A percentile compares a stretch with the other conserved stretches of the same genome.
These are phyloP conservation scores for Condylostylus longicornis DNA, from an alignment of 1,140 invertebrate species.

Conservation along the genomic window DNA sequence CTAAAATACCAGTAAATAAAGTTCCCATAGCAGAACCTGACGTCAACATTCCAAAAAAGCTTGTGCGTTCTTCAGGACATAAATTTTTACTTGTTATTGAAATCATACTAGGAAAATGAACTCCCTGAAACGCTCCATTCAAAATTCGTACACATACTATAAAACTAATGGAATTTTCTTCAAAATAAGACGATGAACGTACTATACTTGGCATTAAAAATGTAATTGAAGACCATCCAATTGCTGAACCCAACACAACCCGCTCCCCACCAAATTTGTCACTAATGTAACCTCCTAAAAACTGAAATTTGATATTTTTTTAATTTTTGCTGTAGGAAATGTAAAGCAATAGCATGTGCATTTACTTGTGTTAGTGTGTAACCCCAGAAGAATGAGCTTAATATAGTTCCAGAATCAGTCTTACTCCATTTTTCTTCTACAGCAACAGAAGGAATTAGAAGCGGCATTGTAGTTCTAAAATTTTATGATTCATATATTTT, in stretches of 20 bases:
- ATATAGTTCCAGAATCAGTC: slow-evolving; percentile 50
- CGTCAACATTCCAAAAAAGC: slow-evolving; percentile 54
- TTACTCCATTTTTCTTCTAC: slow-evolving; percentile 55
- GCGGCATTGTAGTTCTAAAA: slow-evolving; percentile 53
- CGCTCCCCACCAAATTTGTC: slow-evolving; percentile 53
- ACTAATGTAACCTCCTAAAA: slow-evolving; percentile 49
- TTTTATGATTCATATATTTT: too few species aligned
- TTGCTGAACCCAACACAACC: slow-evolving; percentile 45
- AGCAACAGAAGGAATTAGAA: slow-evolving; percentile 47
- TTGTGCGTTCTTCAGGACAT: slow-evolving; percentile 46
- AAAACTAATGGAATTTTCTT: slow-evolving; percentile 39
- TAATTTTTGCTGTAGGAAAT: slow-evolving; percentile 1
- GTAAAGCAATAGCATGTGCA: not conserved
- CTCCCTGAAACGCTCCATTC: slow-evolving; percentile 53
- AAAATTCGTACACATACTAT: slow-evolving; percentile 45
- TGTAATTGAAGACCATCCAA: slow-evolving; percentile 52
- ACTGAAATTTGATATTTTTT: slow-evolving; percentile 5
- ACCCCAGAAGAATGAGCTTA: slow-evolving; percentile 65
- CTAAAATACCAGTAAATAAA: slow-evolving; percentile 49
- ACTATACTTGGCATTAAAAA: slow-evolving; percentile 52
- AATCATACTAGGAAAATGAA: slow-evolving; percentile 56
- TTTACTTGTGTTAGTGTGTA: slow-evolving; percentile 55
- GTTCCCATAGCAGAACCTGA: slow-evolving; percentile 49
- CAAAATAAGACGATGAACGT: slow-evolving; percentile 38
- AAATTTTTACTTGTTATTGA: slow-evolving; percentile 50